Base-by-base conservation (phyloP, 1,140 invertebrate species). In the Carcinoscorpius rotundicauda region DNA sequence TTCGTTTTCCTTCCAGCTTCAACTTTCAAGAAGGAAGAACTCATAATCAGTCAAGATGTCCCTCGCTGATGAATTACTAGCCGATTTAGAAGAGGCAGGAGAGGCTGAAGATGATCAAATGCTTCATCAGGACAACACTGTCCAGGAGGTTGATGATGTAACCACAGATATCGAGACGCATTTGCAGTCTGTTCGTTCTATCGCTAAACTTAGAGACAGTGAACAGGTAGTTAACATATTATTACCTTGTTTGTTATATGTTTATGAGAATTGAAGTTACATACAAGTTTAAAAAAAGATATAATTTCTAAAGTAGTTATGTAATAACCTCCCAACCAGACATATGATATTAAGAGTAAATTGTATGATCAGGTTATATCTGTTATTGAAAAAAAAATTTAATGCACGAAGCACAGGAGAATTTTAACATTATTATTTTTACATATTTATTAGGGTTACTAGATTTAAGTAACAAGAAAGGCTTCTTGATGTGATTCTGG, bases 1-100 rank as follows among this genome's bases (percentile, higher is more conserved):
- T 29, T 29, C 29, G 29, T 29, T 29, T 29, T 1, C 29, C 29
- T 29, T 29, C 29, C 29, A 29, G 29, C 29, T 29, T 29, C 2
- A 29, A 29, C 29, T 29, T 29, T 29, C 29, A 29, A 29, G 29
- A 29, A 29, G 2, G 29, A 29, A 29, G 0, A 29, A 29, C 29
- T 29, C n/a, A n/a, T 55, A 55, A 55, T 55, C 53, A 55, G 10
- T 6, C 10, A 69, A 64, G 49, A 97, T 97, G 94, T 97, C 94
- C 75, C 79, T 98, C 69, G 93, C 93, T 0, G 94, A 98, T 74
- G 93, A 97, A 80, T 79, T 98, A 60, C 78, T 97, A 52, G 93
- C 93, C 51, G 94, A 97, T 84, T 83, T 97, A 53, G 93, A 97
- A 78, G 92, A 94, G 73, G 89, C 88, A 73, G 87, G 89, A 71